Evolutionary conservation across 1,140 invertebrate species (phyloP).

Genomic region (Achatina immaculata): DNA sequence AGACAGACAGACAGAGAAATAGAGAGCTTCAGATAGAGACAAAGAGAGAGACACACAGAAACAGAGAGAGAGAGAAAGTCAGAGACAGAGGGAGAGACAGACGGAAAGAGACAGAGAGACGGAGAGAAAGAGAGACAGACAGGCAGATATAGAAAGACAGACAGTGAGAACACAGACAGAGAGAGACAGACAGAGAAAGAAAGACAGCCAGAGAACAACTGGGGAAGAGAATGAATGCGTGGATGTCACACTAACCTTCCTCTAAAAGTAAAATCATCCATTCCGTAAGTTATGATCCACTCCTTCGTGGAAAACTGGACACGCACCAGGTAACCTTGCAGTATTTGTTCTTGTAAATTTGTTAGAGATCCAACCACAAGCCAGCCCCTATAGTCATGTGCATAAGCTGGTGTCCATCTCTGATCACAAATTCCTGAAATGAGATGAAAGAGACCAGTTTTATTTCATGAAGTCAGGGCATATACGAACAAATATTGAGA

Average conservation of each 20-base stretch:
- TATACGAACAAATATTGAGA: too few relatives aligned
- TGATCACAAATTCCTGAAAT: slow-evolving; percentile 27
- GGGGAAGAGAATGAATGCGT: too few relatives aligned
- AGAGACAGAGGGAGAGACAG: too few relatives aligned
- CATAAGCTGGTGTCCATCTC: slow-evolving; percentile 9
- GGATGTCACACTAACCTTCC: slow-evolving; percentile 21
- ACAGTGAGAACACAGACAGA: neutral
- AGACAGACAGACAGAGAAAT: too few relatives aligned
- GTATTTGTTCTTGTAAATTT: slow-evolving; percentile 5
- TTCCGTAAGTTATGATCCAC: neutral
- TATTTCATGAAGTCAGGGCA: neutral
- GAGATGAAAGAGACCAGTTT: neutral
- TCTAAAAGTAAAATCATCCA: slow-evolving; percentile 28
- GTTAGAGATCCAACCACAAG: neutral
- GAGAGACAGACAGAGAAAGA: neutral
- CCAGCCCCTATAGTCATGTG: slow-evolving; percentile 6
- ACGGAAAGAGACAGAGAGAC: too few relatives aligned
- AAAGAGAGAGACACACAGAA: too few relatives aligned
- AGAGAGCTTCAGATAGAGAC: too few relatives aligned
- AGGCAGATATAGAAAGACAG: too few relatives aligned
- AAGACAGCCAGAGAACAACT: neutral
- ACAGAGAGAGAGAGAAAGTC: too few relatives aligned
- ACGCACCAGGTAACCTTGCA: slow-evolving; percentile 6
- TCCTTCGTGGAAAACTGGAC: slow-evolving; percentile 25
- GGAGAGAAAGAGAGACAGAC: too few relatives aligned